Evolutionary conservation across 2,113 vertebrate genomes (phyloP), one percentile per base, ranked within the genome.

Genomic region (Acinonyx jubatus): DNA sequence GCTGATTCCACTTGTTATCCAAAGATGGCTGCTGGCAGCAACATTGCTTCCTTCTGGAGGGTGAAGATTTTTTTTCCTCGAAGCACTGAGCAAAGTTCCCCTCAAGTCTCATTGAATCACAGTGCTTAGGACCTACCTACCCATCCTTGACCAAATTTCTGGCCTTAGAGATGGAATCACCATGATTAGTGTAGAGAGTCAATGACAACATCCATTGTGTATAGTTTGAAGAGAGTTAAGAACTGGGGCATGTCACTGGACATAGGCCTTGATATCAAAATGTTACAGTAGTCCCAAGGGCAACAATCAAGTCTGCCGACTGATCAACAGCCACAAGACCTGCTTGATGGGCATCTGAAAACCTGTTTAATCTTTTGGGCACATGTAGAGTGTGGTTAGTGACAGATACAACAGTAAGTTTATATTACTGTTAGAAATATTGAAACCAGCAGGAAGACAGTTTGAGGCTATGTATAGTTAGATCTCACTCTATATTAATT

Each of bases 391-490:
- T 73, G 27, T n/a, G 12, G 3, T 4, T 88, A 21, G 66, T 80
- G 36, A 76, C 57, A 57, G 45, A 86, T 19, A 36, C 33, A 27
- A 48, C 16, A 69, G 11, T 73, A 71, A 31, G 11, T 71, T 91
- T 50, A 74, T 78, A 41, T 65, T 84, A 25, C 82, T 52, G 38
- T 73, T 25, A 66, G 57, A 93, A 95, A 91, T 79, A 57, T 66
- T 38, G 29, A 95, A 85, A 57, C 23, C 45, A 79, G 14, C 19
- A 50, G 41, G n/a, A 41, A 92, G 16, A 66, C 0, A 45, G 21
- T 88, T 94, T 45, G 31, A 87, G n/a, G 27, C 15, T 92, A 11
- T 84, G 74, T 79, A 92, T 87, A 68, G 36, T 85, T 78, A 63
- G n/a, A 38, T 3, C 1, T 80, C 45, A 48, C 38, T 69, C 55